Evolutionary conservation across 1,140 invertebrate genomes (phyloP), one percentile per base, ranked within the genome.

Genomic region (Tribolium castaneum): DNA sequence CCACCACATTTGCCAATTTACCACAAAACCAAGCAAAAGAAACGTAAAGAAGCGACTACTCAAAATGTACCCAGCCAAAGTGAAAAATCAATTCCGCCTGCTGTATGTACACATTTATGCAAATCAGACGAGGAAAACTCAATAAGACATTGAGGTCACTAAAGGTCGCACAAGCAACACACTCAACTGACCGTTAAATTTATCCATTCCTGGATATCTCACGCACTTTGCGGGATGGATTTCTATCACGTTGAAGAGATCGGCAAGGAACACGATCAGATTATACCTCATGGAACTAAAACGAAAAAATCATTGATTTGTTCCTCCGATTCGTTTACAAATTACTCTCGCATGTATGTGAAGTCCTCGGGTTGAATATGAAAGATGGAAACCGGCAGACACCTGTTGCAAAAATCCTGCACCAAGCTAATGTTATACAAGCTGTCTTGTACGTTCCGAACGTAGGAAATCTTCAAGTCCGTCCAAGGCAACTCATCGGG

Each of bases 281-380:
- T 99, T 99, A 84, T 96, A 93, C 84, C 94, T 94, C 93, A 98
- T 96, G 51, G 94, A 95, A 80, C 95, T 96, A 86, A 45, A 45
- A 45, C n/a, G 75, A 88, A 88, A 84, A 54, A 75, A 62, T 9
- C 59, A 12, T 51, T 1, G 66, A 50, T 30, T 45, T 6, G 34
- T 52, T 73, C 19, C 9, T 30, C 12, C 10, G 19, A 59, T 19
- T 10, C 1, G 3, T 22, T 56, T 72, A 1, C 16, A 19, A 84
- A 87, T 88, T 86, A 96, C 95, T 96, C 95, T 87, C 96, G 92
- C 91, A 98, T 95, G 85, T 98, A 99, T 22, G 98, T 94, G 62
- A 99, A 92, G 87, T 99, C 98, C 87, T 99, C 97, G 49, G 97
- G 95, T 85, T 93, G 93, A 90, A 99, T 95, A 86, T 99, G 97